Conservation (phyloP, 2,888 invertebrate species). For the Coecobrya sp. region DNA sequence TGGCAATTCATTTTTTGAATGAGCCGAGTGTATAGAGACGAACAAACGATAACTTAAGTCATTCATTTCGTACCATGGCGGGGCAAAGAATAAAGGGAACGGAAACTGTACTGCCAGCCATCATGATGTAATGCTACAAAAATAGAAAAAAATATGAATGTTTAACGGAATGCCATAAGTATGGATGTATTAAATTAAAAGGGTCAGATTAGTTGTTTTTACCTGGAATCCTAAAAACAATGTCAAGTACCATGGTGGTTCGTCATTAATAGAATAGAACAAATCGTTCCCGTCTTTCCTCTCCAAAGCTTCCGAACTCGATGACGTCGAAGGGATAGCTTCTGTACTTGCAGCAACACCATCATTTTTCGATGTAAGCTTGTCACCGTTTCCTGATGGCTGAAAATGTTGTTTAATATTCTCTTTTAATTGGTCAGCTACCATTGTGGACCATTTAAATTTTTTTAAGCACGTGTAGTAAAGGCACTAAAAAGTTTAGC, state of each 20-base stretch:
- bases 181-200: neutral
- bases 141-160: neutral
- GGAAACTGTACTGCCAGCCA: constrained; percentile 93
- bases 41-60: too few species aligned
- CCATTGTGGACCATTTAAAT: too few species aligned
- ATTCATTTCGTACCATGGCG: constrained; percentile 88
- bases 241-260: constrained; percentile 94
- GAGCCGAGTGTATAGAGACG: too few species aligned
- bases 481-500: neutral
- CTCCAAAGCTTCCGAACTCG: constrained; percentile 50
- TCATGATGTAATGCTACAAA: constrained; percentile 93
- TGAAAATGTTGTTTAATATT: constrained; percentile 65
- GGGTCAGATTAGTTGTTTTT: constrained; percentile 63
- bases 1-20: too few species aligned
- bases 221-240: constrained; percentile 94
- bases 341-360: neutral
- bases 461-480: neutral
- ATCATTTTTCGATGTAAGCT: neutral
- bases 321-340: constrained; percentile 12
- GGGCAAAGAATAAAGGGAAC: constrained; percentile 95
- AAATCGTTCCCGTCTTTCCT: constrained; percentile 54
- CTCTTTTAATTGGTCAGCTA: constrained; percentile 21
- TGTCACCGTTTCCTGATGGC: constrained; percentile 26
- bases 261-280: constrained; percentile 92
- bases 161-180: neutral